Evolutionary conservation across 2,888 invertebrate genomes (phyloP).

Genomic region (Diarsia dahlii): DNA sequence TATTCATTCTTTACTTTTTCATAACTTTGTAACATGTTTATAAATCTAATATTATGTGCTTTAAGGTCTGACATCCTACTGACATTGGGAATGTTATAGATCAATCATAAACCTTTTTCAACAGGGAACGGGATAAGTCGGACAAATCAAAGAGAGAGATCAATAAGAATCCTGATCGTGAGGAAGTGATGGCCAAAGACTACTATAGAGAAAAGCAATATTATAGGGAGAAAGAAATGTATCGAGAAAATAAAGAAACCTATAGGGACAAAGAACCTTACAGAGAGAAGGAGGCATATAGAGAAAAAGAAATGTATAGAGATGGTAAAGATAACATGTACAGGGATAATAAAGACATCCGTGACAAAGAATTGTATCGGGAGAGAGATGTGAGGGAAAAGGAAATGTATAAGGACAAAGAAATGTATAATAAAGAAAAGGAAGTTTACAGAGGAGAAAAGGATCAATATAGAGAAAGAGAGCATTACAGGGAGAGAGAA

Average conservation of each 20-base stretch:
- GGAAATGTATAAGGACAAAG: constrained; percentile 76
- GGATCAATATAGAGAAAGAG: constrained; percentile 85
- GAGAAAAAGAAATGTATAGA: constrained; percentile 77
- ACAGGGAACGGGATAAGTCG: constrained; percentile 87
- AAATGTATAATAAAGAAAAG: constrained; percentile 68
- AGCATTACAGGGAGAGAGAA: constrained; percentile 82
- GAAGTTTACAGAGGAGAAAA: constrained; percentile 76
- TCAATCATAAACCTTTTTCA: constrained; percentile 78
- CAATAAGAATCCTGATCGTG: constrained; percentile 82
- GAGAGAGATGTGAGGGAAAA: constrained; percentile 82
- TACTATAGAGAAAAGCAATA: constrained; percentile 88
- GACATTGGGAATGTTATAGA: constrained; percentile 78
- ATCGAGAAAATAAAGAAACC: constrained; percentile 79
- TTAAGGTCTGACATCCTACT: constrained; percentile 79
- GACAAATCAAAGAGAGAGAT: constrained; percentile 86
- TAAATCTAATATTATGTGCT: constrained; percentile 74
- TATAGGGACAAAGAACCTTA: constrained; percentile 81
- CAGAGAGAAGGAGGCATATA: constrained; percentile 77
- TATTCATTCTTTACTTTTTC: constrained; percentile 9
- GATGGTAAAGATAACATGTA: constrained; percentile 71
- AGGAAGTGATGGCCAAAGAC: constrained; percentile 86
- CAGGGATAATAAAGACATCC: constrained; percentile 78
- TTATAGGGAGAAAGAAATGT: constrained; percentile 80
- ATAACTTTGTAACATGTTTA: constrained; percentile 55
- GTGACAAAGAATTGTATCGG: constrained; percentile 82